Conservation (phyloP, 2,797 vertebrate genomes). For the Corythornis leucogaster region DNA sequence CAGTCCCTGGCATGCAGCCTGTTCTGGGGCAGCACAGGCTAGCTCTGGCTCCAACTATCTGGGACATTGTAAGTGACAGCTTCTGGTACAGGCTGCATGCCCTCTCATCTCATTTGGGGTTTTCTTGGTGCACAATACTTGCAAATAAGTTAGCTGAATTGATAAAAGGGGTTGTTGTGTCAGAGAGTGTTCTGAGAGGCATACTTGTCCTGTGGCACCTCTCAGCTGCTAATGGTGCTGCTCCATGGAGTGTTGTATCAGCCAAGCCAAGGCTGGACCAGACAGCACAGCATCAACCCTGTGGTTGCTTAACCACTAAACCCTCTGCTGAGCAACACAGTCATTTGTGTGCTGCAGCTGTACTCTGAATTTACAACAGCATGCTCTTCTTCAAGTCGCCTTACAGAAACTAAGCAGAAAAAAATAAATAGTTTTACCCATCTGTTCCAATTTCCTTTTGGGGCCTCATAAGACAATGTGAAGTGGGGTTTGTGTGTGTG, state of each 20-base stretch:
- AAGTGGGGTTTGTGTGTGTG: background rate
- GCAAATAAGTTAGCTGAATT: background rate
- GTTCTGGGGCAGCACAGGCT: background rate
- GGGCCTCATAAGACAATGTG: background rate
- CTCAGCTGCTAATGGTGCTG: rapidly evolving
- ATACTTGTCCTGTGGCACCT: background rate
- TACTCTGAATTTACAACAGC: background rate
- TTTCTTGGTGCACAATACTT: background rate
- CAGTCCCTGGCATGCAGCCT: background rate
- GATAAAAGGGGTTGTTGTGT: background rate
- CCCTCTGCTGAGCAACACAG: background rate
- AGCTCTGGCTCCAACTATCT: background rate
- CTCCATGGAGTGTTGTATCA: background rate
- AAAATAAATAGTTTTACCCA: slow-evolving; percentile 1
- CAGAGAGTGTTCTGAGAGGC: background rate
- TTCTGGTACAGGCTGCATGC: background rate
- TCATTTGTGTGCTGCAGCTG: background rate
- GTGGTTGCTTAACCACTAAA: background rate
- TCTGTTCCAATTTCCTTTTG: background rate
- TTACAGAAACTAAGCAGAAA: background rate
- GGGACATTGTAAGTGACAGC: background rate
- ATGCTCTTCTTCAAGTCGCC: background rate
- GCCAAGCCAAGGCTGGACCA: background rate
- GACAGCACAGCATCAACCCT: background rate
- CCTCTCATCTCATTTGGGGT: background rate